phyloP scores from a whole-genome alignment of 2,888 invertebrate species.

The Drosophila paranaensis region DNA sequence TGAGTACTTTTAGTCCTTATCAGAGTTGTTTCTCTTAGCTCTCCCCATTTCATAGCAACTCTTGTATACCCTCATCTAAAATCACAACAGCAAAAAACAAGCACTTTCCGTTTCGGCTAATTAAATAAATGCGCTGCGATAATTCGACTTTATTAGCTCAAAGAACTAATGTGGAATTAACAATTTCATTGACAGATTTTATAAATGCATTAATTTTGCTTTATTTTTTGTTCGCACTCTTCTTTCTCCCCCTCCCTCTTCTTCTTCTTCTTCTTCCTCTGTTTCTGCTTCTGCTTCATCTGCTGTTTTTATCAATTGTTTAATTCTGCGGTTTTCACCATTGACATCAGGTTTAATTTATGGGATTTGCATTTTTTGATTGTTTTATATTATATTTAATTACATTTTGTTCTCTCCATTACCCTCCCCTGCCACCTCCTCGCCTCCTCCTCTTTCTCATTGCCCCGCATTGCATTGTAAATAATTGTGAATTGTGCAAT shows the following conservation, averaged over 20 bases:
- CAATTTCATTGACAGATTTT: slow-evolving; percentile 70
- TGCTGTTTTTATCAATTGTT: slow-evolving; percentile 15
- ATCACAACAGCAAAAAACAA: not conserved
- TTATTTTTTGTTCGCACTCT: slow-evolving; percentile 4
- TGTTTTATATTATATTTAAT: slow-evolving; percentile 73
- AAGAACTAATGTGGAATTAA: slow-evolving; percentile 69
- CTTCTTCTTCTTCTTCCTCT: no score
- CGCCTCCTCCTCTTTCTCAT: no score
- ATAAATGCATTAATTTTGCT: slow-evolving; percentile 25
- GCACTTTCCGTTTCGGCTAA: slow-evolving; percentile 52
- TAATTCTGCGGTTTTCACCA: slow-evolving; percentile 36
- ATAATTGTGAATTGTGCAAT: slow-evolving; percentile 51
- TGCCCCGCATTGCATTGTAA: slow-evolving; percentile 26
- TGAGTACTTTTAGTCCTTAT: no score
- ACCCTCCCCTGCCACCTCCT: not conserved
- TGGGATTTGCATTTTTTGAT: slow-evolving; percentile 65
- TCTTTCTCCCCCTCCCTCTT: not conserved
- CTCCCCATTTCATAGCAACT: not conserved
- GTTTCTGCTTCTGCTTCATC: not conserved
- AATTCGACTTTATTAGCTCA: slow-evolving; percentile 74
- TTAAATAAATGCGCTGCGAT: slow-evolving; percentile 71
- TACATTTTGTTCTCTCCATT: slow-evolving; percentile 40
- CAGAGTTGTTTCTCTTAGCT: not conserved
- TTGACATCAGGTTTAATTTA: slow-evolving; percentile 67
- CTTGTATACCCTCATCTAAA: not conserved